Conservation (phyloP, 1,140 invertebrate species). For the Hylaeus anthracinus region DNA sequence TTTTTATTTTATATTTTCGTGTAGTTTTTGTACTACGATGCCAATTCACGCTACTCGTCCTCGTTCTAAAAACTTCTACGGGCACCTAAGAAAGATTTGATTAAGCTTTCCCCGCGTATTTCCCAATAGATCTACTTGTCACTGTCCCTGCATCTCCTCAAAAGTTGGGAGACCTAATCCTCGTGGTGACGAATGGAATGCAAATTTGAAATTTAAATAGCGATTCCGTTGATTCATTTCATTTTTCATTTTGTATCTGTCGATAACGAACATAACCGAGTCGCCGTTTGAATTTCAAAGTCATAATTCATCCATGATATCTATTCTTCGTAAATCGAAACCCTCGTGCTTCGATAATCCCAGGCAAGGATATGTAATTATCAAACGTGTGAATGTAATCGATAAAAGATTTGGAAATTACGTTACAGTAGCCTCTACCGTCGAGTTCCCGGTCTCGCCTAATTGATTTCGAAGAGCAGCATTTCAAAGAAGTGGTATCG, state of each 20-base stretch:
- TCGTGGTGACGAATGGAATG: neutral
- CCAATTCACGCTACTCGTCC: slow-evolving; percentile 62
- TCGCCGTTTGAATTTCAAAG: slow-evolving; percentile 4
- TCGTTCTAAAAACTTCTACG: slow-evolving; percentile 48
- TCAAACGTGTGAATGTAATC: slow-evolving; percentile 59
- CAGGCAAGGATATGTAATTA: slow-evolving; percentile 54
- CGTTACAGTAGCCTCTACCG: slow-evolving; percentile 37
- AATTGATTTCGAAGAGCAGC: slow-evolving; percentile 44
- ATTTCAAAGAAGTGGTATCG: slow-evolving; percentile 12
- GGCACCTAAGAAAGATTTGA: slow-evolving; percentile 60
- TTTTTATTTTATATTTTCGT: slow-evolving; percentile 39
- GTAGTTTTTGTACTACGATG: slow-evolving; percentile 71
- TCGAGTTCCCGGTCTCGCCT: slow-evolving; percentile 24
- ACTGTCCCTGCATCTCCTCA: neutral
- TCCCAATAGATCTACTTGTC: slow-evolving; percentile 6
- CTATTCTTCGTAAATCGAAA: slow-evolving; percentile 3
- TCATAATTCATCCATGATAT: neutral
- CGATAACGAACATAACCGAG: neutral
- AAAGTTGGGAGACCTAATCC: neutral
- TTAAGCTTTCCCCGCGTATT: slow-evolving; percentile 49
- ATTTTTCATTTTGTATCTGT: neutral
- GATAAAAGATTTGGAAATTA: slow-evolving; percentile 56
- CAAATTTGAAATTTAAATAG: slow-evolving; percentile 9
- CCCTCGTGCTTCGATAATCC: slow-evolving; percentile 41
- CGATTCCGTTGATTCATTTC: neutral